Conservation (phyloP, 2,888 invertebrate species). For the Drosophila antonietae region DNA sequence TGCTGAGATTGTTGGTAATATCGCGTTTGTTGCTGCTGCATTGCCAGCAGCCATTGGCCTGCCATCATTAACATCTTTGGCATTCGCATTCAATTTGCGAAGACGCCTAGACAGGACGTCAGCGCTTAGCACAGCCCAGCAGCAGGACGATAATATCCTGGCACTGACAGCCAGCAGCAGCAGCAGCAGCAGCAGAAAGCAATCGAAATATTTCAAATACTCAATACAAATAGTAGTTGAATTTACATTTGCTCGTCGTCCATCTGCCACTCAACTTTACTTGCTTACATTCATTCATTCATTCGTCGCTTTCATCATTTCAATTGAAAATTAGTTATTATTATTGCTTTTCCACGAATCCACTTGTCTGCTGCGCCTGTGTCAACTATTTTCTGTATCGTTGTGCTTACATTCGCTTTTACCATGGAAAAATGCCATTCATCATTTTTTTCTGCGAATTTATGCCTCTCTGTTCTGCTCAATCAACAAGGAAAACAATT, state of each 20-base stretch:
- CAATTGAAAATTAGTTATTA: background rate
- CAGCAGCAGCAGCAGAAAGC: background rate
- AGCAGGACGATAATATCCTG: conserved; percentile 4
- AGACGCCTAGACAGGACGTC: conserved; percentile 21
- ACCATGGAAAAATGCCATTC: background rate
- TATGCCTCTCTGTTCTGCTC: too few species aligned
- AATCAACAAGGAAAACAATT: background rate
- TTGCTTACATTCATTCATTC: background rate
- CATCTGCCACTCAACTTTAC: background rate
- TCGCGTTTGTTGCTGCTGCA: conserved; percentile 42
- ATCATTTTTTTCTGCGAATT: background rate
- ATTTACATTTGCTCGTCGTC: background rate
- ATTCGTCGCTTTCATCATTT: background rate
- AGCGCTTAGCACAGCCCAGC: conserved; percentile 13
- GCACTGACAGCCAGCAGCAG: conserved; percentile 1
- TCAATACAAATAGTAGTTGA: background rate
- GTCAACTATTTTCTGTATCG: background rate
- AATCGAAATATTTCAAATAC: conserved; percentile 13
- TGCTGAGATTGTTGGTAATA: conserved; percentile 44
- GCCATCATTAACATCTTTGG: conserved; percentile 48
- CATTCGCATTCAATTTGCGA: conserved; percentile 35
- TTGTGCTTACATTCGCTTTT: background rate
- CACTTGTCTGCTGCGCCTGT: background rate
- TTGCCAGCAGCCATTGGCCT: conserved; percentile 41
- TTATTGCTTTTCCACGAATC: conserved; percentile 4